Conservation (phyloP, 2,888 invertebrate species). For the Crossocerus cetratus region DNA sequence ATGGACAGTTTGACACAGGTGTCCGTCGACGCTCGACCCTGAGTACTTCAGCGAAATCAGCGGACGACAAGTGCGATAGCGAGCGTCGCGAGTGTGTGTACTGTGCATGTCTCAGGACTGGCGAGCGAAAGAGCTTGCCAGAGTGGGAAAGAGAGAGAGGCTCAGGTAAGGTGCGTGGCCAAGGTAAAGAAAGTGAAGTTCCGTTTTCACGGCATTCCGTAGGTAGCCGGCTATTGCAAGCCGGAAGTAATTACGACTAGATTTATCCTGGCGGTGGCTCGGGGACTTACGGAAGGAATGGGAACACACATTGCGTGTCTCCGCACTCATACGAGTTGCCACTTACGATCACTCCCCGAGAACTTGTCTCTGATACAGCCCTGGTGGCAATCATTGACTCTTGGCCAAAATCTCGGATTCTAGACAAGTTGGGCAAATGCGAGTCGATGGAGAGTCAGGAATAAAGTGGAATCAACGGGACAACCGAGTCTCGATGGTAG, state of each 20-base stretch:
- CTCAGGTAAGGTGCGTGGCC: slow-evolving; percentile 26
- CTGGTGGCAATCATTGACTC: too few species aligned
- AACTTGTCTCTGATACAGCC: too few species aligned
- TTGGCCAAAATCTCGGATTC: too few species aligned
- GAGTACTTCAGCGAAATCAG: slow-evolving; percentile 36
- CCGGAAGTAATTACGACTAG: slow-evolving; percentile 64
- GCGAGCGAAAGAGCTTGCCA: neutral
- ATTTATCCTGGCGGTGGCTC: slow-evolving; percentile 55
- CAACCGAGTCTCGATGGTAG: neutral
- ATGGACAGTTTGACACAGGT: slow-evolving; percentile 16
- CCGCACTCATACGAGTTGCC: slow-evolving; percentile 29
- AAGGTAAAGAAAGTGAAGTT: slow-evolving; percentile 65
- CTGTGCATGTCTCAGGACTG: neutral
- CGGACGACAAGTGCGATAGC: slow-evolving; percentile 12
- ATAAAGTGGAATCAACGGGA: too few species aligned
- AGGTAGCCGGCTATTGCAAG: slow-evolving; percentile 51
- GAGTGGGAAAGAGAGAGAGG: neutral
- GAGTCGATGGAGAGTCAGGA: neutral
- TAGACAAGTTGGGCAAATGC: too few species aligned
- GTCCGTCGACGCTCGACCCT: slow-evolving; percentile 12
- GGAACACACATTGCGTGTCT: slow-evolving; percentile 21
- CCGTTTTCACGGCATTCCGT: slow-evolving; percentile 57
- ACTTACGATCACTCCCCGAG: slow-evolving; percentile 49
- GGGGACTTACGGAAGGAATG: slow-evolving; percentile 37
- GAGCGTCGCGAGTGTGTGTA: neutral